Evolutionary conservation across 1,140 invertebrate species (phyloP).

Genomic region (Adelges cooleyi): DNA sequence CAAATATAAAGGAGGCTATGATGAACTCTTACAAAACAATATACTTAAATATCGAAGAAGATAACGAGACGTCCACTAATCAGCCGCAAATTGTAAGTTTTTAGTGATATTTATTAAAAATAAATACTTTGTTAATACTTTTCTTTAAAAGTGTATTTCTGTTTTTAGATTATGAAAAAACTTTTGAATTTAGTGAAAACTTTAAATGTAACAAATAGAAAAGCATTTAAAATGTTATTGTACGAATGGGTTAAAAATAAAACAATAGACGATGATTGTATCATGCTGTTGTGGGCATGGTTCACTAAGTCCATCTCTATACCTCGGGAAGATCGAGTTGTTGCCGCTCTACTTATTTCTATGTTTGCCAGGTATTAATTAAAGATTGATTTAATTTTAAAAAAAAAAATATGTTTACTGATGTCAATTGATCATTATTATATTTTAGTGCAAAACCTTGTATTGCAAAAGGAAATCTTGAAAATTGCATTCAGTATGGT

Average conservation of each 20-base stretch:
- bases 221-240: conserved; percentile 59
- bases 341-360: conserved; percentile 57
- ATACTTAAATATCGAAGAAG: conserved; percentile 41
- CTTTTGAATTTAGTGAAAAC: conserved; percentile 48
- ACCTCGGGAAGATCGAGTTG: conserved; percentile 50
- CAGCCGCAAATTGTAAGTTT: not conserved
- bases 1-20: conserved; percentile 49
- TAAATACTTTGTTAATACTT: not conserved
- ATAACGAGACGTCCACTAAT: conserved; percentile 27
- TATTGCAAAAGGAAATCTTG: conserved; percentile 49
- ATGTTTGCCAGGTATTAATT: conserved; percentile 51
- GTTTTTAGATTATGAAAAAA: conserved; percentile 32
- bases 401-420: not conserved
- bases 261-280: conserved; percentile 44
- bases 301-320: not conserved
- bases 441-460: conserved; percentile 24
- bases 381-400: not conserved
- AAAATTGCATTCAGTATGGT: conserved; percentile 46
- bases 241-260: conserved; percentile 50
- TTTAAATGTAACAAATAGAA: conserved; percentile 49
- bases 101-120: not conserved
- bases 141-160: not conserved
- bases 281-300: conserved; percentile 34
- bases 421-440: not conserved
- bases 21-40: conserved; percentile 51